Conservation (phyloP, 2,888 invertebrate genomes). For the Phaonia tiefii region DNA sequence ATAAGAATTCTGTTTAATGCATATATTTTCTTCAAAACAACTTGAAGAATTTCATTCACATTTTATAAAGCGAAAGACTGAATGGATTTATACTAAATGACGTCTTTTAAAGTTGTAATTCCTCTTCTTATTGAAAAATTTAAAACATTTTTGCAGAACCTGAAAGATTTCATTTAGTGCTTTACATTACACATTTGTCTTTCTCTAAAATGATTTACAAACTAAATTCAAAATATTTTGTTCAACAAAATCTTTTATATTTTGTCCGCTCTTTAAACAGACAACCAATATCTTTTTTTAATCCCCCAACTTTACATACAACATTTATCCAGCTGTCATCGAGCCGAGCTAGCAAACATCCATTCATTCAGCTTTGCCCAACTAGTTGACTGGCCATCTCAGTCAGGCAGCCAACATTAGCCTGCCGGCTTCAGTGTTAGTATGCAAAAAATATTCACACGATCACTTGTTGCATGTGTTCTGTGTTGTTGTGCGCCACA, state of each 20-base stretch:
- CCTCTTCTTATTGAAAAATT: no score
- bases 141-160: neutral
- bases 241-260: no score
- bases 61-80: no score
- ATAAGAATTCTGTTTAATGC: no score
- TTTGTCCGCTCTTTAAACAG: neutral
- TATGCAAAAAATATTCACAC: slow-evolving; percentile 45
- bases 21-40: no score
- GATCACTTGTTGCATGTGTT: slow-evolving; percentile 47
- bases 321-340: slow-evolving; percentile 5
- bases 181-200: neutral
- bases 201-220: no score
- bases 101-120: no score
- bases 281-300: neutral
- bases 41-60: no score
- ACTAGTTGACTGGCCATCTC: neutral
- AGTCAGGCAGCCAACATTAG: neutral
- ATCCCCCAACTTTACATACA: slow-evolving; percentile 15
- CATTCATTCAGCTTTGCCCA: slow-evolving; percentile 4
- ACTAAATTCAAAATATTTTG: no score
- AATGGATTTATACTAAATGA: no score
- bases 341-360: neutral
- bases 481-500: slow-evolving; percentile 2
- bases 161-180: neutral
- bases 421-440: neutral